Evolutionary conservation across 2,797 vertebrate species (phyloP), one percentile per base, ranked within the genome.

Genomic region (Oreortyx pictus): DNA sequence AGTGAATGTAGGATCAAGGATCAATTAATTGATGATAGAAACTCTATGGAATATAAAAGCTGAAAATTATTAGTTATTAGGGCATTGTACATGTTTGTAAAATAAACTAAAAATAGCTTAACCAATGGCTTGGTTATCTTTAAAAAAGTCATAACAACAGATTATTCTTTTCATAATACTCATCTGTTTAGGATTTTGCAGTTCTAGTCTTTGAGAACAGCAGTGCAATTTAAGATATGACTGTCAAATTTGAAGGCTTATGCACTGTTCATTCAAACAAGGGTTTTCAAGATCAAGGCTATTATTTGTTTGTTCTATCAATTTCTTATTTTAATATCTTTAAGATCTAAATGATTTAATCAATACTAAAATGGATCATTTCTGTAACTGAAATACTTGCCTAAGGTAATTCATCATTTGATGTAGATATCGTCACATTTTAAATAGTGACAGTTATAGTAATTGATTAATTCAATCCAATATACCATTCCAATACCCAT

Each of bases 391-490:
- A 90, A 56, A 44, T 93, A 81, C 67, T 94, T 89, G 37, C 61
- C 77, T 93, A 76, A 82, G 77, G 67, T 92, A 56, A 92, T 95
- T 80, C 25, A 79, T 90, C 59, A 95, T 91, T 76, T 89, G 56
- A 68, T 89, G 70, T 5, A 88, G 78, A 66, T 93, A 88, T 39
- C 83, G 25, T 68, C 23, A 37, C 71, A 47, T 83, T 94, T 93
- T 91, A 90, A 92, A 81, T 77, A 90, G 46, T 70, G 79, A 75
- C 76, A 80, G 60, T 86, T 88, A 91, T 33, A 77, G 76, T 88
- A 95, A 95, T 88, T 94, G 97, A 91, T 73, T 83, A 85, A 85
- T 80, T 82, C 92, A 93, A 92, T 86, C 82, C 93, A 89, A 80
- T 91, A 92, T 66, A 71, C 43, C 67, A 71, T 91, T 95, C 62